phyloP scores from a whole-genome alignment of 2,797 vertebrate genomes.

The Anniella stebbinsi region DNA sequence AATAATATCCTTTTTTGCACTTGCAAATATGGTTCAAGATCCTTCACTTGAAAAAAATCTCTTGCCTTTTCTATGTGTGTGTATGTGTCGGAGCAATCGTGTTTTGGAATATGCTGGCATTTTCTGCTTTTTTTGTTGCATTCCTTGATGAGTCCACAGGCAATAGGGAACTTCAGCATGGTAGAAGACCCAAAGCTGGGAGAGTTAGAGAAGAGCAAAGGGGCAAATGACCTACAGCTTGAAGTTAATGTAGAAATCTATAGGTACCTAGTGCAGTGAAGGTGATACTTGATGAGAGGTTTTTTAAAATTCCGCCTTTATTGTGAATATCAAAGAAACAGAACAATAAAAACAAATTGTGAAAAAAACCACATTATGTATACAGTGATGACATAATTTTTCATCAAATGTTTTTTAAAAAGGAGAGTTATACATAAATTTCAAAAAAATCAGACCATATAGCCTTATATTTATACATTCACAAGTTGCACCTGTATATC shows the following conservation, averaged over 20 bases:
- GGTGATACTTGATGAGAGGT: neutral
- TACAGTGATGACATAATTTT: too few relatives aligned
- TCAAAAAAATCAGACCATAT: too few relatives aligned
- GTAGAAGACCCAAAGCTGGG: neutral
- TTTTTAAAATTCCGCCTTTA: too few relatives aligned
- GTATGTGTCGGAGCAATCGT: neutral
- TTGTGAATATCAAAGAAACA: too few relatives aligned
- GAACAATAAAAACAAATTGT: too few relatives aligned
- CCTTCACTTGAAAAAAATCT: slow-evolving; percentile 28
- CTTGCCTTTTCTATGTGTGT: neutral
- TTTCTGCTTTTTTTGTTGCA: slow-evolving; percentile 10
- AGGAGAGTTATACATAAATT: too few relatives aligned
- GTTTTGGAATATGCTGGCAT: neutral
- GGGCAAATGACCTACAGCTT: too few relatives aligned
- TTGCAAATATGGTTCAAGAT: slow-evolving; percentile 64
- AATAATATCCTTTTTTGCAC: neutral
- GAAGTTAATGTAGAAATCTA: neutral
- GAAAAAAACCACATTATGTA: too few relatives aligned
- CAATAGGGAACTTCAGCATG: neutral
- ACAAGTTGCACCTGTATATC: too few relatives aligned
- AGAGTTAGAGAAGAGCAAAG: neutral
- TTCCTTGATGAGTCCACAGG: neutral
- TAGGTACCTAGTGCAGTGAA: neutral
- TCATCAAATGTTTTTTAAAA: too few relatives aligned
- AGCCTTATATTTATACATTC: too few relatives aligned